These are phyloP conservation scores for Eptesicus fuscus DNA, from an alignment of 2,113 vertebrate species.

Conservation along the genomic window DNA sequence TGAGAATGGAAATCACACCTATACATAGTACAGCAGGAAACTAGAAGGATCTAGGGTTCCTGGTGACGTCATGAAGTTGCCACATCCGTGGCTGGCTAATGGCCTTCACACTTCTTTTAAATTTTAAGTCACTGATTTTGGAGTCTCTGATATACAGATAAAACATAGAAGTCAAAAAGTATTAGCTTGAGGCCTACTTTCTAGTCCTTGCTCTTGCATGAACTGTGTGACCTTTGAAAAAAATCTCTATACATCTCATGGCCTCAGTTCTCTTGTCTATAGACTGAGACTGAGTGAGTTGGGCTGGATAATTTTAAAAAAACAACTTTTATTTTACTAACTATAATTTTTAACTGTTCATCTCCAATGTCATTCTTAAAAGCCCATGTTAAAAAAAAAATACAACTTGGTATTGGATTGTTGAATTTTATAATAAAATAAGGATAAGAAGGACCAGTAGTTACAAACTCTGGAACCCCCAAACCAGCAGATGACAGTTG, in stretches of 20 bases:
- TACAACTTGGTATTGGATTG: neutral
- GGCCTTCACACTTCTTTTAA: neutral
- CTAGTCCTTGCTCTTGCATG: neutral
- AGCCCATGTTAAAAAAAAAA: neutral
- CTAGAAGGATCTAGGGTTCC: neutral
- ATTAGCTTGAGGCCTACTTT: neutral
- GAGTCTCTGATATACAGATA: neutral
- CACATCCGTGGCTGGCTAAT: too few species aligned
- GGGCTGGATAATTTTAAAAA: neutral
- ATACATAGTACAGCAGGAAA: neutral
- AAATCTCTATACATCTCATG: neutral
- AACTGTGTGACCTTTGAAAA: neutral
- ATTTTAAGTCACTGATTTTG: neutral
- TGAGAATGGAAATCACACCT: neutral
- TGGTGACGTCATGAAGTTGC: neutral
- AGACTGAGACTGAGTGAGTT: neutral
- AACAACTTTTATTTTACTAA: neutral
- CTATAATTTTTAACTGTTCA: neutral
- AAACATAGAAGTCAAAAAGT: neutral
- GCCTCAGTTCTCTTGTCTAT: neutral
- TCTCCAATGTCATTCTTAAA: neutral
- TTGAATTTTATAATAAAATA: constrained; percentile 69
- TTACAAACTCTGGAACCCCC: constrained; percentile 64
- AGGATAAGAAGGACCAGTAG: constrained; percentile 49
- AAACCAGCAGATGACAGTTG: constrained; percentile 80